Evolutionary conservation across 2,113 vertebrate genomes (phyloP).

Genomic region (Pontoporia blainvillei): DNA sequence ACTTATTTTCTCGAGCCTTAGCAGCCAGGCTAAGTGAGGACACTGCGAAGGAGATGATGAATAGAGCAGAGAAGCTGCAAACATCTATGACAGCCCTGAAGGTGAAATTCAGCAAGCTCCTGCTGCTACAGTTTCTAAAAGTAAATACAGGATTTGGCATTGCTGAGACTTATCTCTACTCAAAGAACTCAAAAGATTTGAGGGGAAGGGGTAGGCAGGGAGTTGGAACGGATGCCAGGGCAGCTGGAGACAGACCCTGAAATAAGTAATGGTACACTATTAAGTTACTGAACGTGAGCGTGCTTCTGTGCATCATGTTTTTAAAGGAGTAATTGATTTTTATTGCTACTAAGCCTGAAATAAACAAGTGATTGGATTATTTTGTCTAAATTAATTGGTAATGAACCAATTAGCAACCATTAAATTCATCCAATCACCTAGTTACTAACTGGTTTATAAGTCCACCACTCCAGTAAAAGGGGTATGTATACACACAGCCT

Average conservation of each 20-base stretch:
- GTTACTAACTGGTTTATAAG: constrained; percentile 42
- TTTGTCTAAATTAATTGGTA: constrained; percentile 50
- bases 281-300: constrained; percentile 37
- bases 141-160: constrained; percentile 35
- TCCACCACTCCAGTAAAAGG: background rate
- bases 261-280: constrained; percentile 38
- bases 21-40: constrained; percentile 31
- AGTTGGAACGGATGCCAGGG: constrained; percentile 61
- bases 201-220: constrained; percentile 25
- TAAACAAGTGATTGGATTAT: constrained; percentile 46
- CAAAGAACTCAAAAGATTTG: background rate
- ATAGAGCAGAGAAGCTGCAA: constrained; percentile 49
- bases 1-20: constrained; percentile 4
- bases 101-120: constrained; percentile 47
- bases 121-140: constrained; percentile 64
- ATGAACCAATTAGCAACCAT: constrained; percentile 42
- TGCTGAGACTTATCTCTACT: constrained; percentile 34
- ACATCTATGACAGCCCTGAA: constrained; percentile 45
- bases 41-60: constrained; percentile 38
- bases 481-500: background rate
- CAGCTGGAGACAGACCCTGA: constrained; percentile 62
- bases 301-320: constrained; percentile 32
- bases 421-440: constrained; percentile 27
- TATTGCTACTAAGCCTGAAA: constrained; percentile 51
- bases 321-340: constrained; percentile 63